Evolutionary conservation across 2,797 vertebrate species (phyloP), one percentile per base, ranked within the genome.

Genomic region (Protosalanx chinensis): DNA sequence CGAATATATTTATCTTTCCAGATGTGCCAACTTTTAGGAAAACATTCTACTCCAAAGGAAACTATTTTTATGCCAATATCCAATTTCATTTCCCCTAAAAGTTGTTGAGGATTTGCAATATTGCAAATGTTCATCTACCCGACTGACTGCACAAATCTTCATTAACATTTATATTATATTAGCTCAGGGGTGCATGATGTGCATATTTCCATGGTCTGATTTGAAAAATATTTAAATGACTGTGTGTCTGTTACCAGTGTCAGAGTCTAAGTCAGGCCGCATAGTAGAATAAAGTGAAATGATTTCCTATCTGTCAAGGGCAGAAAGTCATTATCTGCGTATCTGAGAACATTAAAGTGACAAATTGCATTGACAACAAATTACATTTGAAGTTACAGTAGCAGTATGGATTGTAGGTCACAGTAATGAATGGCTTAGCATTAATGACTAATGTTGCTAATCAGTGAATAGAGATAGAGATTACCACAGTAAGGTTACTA

Each of bases 161-260:
- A 93, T 93, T 91, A 92, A 90, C 90, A 93, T 92, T 91, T 92
- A 90, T 91, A 91, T 92, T 88, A 86, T 91, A 85, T 91, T 89
- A 90, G 91, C 89, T 92, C 84, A 80, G 74, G 85, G 87, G 71
- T 71, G 75, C 81, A 75, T 78, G 83, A 86, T 79, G 80, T 81
- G 87, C 84, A 87, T 86, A 85, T 86, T 87, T 84, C 81, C 77
- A 49, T 70, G 75, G 73, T 80, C 80, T 83, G 75, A 86, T 87
- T 82, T 84, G 78, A 84, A 83, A 82, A 86, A 85, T 81, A 87
- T 83, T 88, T 68, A 86, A 91, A 89, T 89, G 62, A 86, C 79
- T 82, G 6, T 56, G 68, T 76, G 68, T 37, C 73, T 82, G 75
- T 80, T 82, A 83, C 64, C 85, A 83, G 87, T 76, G 63, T 56